Conservation (phyloP, 2,888 invertebrate genomes). For the Laothoe populi region DNA sequence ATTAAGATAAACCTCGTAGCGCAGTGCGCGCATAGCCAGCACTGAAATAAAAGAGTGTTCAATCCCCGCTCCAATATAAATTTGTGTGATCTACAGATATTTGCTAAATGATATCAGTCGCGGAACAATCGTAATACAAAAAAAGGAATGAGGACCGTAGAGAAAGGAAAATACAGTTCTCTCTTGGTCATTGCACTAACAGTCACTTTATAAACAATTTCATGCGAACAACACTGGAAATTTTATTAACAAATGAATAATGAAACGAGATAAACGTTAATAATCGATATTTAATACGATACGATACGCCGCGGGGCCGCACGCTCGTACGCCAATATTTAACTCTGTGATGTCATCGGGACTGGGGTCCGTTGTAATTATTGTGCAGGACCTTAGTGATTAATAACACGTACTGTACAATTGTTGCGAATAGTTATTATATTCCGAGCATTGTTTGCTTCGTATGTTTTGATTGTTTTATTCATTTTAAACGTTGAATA, state of each 20-base stretch:
- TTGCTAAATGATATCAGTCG: too few species aligned
- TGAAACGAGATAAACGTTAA: conserved; percentile 9
- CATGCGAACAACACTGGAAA: not conserved
- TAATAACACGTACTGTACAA: conserved; percentile 10
- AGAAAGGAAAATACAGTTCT: too few species aligned
- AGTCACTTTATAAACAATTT: not conserved
- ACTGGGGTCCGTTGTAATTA: conserved; percentile 12
- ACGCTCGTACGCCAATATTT: conserved; percentile 11
- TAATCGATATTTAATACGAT: conserved; percentile 21
- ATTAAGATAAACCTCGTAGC: too few species aligned
- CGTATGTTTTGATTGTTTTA: not conserved
- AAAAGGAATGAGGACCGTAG: too few species aligned
- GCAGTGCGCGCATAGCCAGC: too few species aligned
- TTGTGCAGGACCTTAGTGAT: conserved; percentile 23
- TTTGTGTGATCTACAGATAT: too few species aligned
- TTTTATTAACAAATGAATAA: conserved; percentile 21
- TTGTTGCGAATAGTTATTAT: conserved; percentile 13
- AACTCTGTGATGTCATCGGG: conserved; percentile 23
- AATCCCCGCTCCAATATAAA: too few species aligned
- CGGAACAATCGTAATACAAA: too few species aligned
- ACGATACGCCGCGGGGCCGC: conserved; percentile 2
- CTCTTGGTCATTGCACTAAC: too few species aligned
- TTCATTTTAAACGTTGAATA: not conserved
- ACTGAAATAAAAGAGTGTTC: too few species aligned
- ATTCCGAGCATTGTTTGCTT: not conserved